Conservation (phyloP, 1,140 invertebrate species). For the Popillia japonica region DNA sequence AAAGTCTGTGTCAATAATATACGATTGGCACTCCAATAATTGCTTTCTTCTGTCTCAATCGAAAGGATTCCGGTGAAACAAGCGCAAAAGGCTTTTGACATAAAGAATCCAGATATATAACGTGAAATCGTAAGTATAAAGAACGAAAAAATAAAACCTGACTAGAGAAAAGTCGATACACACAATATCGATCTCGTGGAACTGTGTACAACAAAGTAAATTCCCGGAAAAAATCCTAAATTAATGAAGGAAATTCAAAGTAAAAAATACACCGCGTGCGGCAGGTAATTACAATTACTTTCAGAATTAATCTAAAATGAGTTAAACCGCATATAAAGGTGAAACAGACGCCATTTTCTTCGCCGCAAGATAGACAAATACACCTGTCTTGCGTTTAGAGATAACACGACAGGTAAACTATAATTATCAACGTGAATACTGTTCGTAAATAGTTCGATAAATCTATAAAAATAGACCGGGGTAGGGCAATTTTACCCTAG, state of each 20-base stretch:
- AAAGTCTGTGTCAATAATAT: background rate
- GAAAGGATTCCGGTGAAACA: background rate
- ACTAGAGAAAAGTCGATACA: background rate
- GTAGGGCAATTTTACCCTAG: background rate
- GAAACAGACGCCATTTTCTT: constrained; percentile 29
- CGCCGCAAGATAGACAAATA: constrained; percentile 21
- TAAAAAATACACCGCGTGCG: background rate
- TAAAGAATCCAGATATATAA: too few species aligned
- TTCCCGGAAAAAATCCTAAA: background rate
- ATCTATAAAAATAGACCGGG: background rate
- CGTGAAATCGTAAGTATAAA: background rate
- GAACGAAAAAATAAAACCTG: background rate
- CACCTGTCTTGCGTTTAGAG: constrained; percentile 18
- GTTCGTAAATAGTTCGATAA: background rate
- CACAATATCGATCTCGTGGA: background rate
- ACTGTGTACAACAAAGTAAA: background rate
- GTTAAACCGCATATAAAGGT: background rate
- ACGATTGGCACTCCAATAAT: background rate
- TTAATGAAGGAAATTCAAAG: background rate
- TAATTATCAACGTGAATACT: constrained; percentile 1
- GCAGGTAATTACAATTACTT: background rate
- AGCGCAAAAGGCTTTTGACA: background rate
- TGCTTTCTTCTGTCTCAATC: background rate
- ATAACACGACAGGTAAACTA: background rate
- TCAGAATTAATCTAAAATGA: background rate